These are phyloP conservation scores for Suricata suricatta DNA, from an alignment of 2,113 vertebrate species.

Conservation along the genomic window DNA sequence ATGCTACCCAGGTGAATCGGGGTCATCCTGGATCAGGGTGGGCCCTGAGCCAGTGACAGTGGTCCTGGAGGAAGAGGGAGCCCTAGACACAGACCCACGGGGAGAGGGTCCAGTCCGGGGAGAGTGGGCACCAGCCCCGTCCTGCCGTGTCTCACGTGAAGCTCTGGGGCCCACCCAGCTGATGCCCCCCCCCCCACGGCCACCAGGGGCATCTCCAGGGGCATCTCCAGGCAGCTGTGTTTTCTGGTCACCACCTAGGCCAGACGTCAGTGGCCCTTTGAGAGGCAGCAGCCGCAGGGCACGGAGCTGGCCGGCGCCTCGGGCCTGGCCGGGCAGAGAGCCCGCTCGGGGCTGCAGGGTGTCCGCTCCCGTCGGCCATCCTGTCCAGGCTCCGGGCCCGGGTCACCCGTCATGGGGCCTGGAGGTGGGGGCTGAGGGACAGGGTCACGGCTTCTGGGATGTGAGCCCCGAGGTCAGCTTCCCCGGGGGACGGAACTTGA, in stretches of 20 bases:
- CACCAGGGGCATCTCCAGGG: background rate
- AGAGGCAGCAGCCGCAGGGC: background rate
- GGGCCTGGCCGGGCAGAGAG: background rate
- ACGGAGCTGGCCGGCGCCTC: background rate
- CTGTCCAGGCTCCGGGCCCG: background rate
- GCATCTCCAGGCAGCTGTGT: background rate
- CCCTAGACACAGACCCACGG: background rate
- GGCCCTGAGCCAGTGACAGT: background rate
- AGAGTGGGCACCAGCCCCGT: too few relatives aligned
- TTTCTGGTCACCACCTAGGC: background rate
- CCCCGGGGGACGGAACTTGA: background rate
- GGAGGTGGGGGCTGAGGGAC: background rate
- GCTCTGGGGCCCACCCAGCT: too few relatives aligned
- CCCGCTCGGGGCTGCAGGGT: fast-evolving
- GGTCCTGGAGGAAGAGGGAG: background rate
- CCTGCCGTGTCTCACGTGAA: too few relatives aligned
- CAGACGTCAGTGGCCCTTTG: background rate
- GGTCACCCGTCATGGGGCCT: fast-evolving
- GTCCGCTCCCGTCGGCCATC: background rate
- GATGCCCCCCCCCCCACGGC: background rate
- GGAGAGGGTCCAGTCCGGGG: background rate
- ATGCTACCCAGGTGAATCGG: background rate
- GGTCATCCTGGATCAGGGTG: background rate
- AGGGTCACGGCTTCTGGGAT: too few relatives aligned
- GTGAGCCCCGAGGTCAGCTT: fast-evolving